Base-by-base conservation (phyloP, 2,113 vertebrate genomes). In the Delphinapterus leucas region DNA sequence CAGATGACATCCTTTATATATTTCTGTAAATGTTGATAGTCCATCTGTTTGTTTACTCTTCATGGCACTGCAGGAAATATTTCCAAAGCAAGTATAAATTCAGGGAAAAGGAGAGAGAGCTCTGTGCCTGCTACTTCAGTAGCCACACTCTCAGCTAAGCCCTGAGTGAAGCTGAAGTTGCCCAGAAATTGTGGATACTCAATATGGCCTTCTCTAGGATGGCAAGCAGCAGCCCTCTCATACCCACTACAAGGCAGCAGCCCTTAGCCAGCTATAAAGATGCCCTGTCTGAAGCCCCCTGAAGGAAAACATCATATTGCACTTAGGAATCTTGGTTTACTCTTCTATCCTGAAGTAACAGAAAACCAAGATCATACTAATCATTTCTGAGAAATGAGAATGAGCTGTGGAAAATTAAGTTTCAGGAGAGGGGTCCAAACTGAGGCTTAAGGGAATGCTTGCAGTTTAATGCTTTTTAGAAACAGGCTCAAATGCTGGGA, bases 381-480 rank as follows among this genome's bases (percentile, higher is more conserved):
- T 36, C 67, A 93, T 77, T 97, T 97, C 79, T 83, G 92, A 96
- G 94, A 96, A 96, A 93, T 93, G 79, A 97, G 71, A 95, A 71
- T 79, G 88, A 95, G 61, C 49, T 96, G 28, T 82, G 90, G 71
- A 63, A 96, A 97, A 97, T 93, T 58, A 91, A 86, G 68, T 96
- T 97, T 94, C 58, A 86, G 12, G 67, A 93, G n/a, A 96, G 47
- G 60, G 44, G 60, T 96, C 73, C 55, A 95, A 96, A 81, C 38
- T 84, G 28, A 95, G 73, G 36, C 77, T 81, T 67, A 18, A 95
- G 63, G 33, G 77, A 97, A 85, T 61, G 14, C 25, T 90, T 94
- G 33, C 5, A 96, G 73, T 60, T 81, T 85, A 90, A 93, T 79
- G 53, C 17, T 95, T 91, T 95, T 91, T 63, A 97, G 82, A 93